Evolutionary conservation across 2,888 invertebrate species (phyloP).

Genomic region (Philaethria dido): DNA sequence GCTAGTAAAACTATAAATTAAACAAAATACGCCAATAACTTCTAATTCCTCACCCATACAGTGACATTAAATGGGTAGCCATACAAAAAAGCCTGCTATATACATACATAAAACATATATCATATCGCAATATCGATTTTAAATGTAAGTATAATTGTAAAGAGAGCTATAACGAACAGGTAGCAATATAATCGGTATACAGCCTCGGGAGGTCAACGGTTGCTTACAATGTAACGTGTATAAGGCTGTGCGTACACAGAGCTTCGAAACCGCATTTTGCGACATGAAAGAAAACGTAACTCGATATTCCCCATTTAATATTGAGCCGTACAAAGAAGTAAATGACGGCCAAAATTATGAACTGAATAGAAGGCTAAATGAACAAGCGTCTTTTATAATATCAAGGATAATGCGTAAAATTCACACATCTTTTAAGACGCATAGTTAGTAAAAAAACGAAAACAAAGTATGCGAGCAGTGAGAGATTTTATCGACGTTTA

Average conservation of each 20-base stretch:
- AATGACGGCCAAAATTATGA: conserved; percentile 16
- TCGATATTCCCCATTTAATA: conserved; percentile 35
- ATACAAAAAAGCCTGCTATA: background rate
- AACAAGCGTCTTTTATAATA: conserved; percentile 29
- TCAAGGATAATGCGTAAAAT: conserved; percentile 24
- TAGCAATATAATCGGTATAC: conserved; percentile 36
- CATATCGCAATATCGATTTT: background rate
- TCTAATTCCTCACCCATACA: background rate
- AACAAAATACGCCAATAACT: background rate
- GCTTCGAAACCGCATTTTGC: conserved; percentile 25
- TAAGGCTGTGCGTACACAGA: conserved; percentile 42
- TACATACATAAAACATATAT: background rate
- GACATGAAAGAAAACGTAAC: conserved; percentile 40
- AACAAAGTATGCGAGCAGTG: conserved; percentile 8
- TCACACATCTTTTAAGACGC: conserved; percentile 30
- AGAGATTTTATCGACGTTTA: conserved; percentile 22
- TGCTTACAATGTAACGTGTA: conserved; percentile 48
- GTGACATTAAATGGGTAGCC: background rate
- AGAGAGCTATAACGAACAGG: conserved; percentile 34
- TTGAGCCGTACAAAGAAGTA: conserved; percentile 22
- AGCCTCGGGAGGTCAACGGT: conserved; percentile 46
- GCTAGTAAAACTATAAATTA: too few species aligned
- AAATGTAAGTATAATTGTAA: conserved; percentile 18
- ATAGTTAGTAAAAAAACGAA: background rate
- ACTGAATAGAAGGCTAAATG: conserved; percentile 18